Base-by-base conservation (phyloP, 2,113 vertebrate genomes). In the Hemicordylus capensis region DNA sequence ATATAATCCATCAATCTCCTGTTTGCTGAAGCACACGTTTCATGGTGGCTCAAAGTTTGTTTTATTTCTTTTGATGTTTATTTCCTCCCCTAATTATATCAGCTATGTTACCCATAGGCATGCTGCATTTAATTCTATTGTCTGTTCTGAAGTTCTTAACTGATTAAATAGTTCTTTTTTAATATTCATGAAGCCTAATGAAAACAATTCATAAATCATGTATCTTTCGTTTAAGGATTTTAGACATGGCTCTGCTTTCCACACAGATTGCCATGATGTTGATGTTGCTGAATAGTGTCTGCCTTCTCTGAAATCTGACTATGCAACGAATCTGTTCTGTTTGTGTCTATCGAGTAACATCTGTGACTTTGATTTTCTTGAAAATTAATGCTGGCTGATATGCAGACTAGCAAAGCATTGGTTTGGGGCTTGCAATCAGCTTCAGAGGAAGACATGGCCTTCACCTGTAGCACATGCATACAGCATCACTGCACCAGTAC, bases 1-100 rank as follows among this genome's bases (percentile, higher is more conserved):
- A 64, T 87, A 91, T 96, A 97, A 95, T 94, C 94, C 95, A 93
- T 93, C 70, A 86, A 95, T 96, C 94, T 94, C 94, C 77, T 91
- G 91, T 93, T 95, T 96, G 90, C 93, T 95, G 91, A 94, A 95
- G 83, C 89, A 91, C 88, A 86, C 87, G 31, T 95, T 97, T 94
- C 69, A 84, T 86, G 66, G 84, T 88, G 89, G 85, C 93, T 93
- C 84, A 93, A 94, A 37, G 28, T 19, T 63, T 88, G 93, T 83
- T 85, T 88, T 90, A 58, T 74, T 92, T 81, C 85, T 95, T 95
- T 94, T 44, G 73, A 72, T 85, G 85, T 90, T 91, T 90, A 83
- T 93, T 91, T 80, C 14, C 39, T 91, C 42, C 75, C 73, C 75
- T 91, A 92, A 93, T 95, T 91, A 91, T 91, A 89, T 93, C 90